Base-by-base conservation (phyloP, 2,797 vertebrate species). In the Manis pentadactyla region DNA sequence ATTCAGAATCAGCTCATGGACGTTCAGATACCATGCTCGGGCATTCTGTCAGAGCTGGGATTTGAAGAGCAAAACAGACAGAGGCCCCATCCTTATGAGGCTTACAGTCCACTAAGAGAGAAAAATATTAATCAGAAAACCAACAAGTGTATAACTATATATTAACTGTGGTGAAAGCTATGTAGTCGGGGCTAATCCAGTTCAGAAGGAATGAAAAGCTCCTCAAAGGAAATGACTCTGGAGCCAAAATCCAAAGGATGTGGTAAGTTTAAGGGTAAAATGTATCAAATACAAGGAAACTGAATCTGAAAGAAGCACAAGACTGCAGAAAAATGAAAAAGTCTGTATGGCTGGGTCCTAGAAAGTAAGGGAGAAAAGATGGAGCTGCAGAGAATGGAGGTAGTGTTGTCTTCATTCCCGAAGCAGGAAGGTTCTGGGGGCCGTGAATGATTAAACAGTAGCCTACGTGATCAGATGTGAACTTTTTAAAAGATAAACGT, bases 61-160 rank as follows among this genome's bases (percentile, higher is more conserved):
- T 37, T 79, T 69, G 39, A 29, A 61, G 27, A 95, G 13, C 37
- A 90, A 93, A 93, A 88, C 6, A 81, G 31, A 84, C 3, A 29
- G 18, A 9, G 2, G 0, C 5, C 13, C 31, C 87, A 29, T 39
- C 2, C 31, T 55, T 31, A 21, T 2, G 18, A 51, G n/a, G 18
- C 29, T 29, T 77, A 19, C 10, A 29, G 34, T 51, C 6, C 75
- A 42, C 12, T 59, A 61, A 3, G 2, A 8, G 31, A 90, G 18
- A 71, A n/a, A 88, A 88, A 39, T 66, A 5, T 81, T 94, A 79
- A 93, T 68, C 6, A 66, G 42, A 73, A 91, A 69, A 71, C 79
- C 39, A 79, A 37, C 42, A 77, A 31, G 7, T 59, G 1, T 66
- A 13, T 57, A 90, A 84, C 74, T 39, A 39, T 39, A 39, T 82